Evolutionary conservation across 1,140 invertebrate species (phyloP).

Genomic region (Zaprionus davidi): DNA sequence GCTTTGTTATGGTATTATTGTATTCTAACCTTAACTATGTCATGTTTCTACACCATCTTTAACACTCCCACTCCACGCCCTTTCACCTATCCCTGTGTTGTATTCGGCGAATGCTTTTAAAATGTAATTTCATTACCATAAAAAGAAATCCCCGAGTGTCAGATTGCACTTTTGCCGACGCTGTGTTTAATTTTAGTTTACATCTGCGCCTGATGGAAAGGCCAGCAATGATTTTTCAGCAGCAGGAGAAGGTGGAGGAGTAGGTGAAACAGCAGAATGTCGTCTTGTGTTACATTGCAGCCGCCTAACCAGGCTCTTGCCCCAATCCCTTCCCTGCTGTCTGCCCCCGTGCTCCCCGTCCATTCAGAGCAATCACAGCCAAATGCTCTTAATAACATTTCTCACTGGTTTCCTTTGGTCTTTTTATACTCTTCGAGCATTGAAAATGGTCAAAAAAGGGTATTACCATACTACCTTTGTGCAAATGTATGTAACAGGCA

Average conservation of each 20-base stretch:
- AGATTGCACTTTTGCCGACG: conserved; percentile 24
- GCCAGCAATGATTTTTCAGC: conserved; percentile 23
- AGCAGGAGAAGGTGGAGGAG: conserved; percentile 6
- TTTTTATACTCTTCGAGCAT: not conserved
- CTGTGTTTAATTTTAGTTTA: conserved; percentile 33
- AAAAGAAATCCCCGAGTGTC: conserved; percentile 21
- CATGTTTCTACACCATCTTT: not conserved
- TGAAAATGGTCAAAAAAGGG: too few relatives aligned
- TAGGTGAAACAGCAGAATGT: conserved; percentile 14
- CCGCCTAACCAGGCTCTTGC: conserved; percentile 12
- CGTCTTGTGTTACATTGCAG: conserved; percentile 33
- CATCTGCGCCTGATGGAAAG: conserved; percentile 27
- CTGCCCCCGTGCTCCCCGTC: conserved; percentile 14
- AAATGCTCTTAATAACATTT: conserved; percentile 80
- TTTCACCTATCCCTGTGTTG: not conserved
- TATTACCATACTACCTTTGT: too few relatives aligned
- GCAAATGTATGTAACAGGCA: too few relatives aligned
- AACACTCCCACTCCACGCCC: not conserved
- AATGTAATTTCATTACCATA: conserved; percentile 22
- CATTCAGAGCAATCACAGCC: conserved; percentile 61
- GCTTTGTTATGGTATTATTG: too few relatives aligned
- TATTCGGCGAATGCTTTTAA: not conserved
- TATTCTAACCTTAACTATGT: too few relatives aligned
- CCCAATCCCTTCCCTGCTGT: conserved; percentile 18
- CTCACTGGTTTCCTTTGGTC: conserved; percentile 60